Evolutionary conservation across 2,888 invertebrate genomes (phyloP), one percentile per base, ranked within the genome.

Genomic region (Hirudinaria manillensis): DNA sequence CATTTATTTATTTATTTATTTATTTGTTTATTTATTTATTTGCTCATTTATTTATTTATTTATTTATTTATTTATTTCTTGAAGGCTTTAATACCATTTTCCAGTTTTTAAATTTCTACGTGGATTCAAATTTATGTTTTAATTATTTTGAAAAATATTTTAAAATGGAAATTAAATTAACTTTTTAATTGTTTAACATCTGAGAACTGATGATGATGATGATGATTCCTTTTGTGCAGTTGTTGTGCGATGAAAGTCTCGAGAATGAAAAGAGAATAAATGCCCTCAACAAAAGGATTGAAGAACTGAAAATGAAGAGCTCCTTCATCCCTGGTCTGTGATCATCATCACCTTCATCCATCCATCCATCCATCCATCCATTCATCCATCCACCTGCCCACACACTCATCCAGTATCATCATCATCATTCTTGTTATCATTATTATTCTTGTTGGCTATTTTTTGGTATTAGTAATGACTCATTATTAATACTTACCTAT

Each of bases 181-280:
- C 21, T 53, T 16, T 53, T 53, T 53, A 21, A 16, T 53, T 13
- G 21, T 53, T 16, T 53, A 21, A 21, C 21, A 53, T 53, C 13
- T 53, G 53, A 21, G 13, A 66, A 36, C 55, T 27, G 36, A 24
- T 29, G 38, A 19, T 24, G 32, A 36, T 75, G 13, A 61, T 32
- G 34, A 45, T 32, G 19, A 53, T 16, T 32, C 1, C 10, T 21
- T 4, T 73, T 10, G 0, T 51, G 19, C 56, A 84, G 83, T 87
- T 98, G 0, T 85, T 96, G 70, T 93, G 94, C 82, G 98, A 99
- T 82, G 98, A 99, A 84, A 94, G 93, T 82, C 91, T 92, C 81
- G 98, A 99, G 72, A 77, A 77, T 24, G 75, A 78, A 73, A 78
- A 77, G 70, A 68, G 79, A 38, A 38, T 51, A 0, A 36, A 38